phyloP scores from a whole-genome alignment of 2,888 invertebrate species.

The Papilio demoleus region DNA sequence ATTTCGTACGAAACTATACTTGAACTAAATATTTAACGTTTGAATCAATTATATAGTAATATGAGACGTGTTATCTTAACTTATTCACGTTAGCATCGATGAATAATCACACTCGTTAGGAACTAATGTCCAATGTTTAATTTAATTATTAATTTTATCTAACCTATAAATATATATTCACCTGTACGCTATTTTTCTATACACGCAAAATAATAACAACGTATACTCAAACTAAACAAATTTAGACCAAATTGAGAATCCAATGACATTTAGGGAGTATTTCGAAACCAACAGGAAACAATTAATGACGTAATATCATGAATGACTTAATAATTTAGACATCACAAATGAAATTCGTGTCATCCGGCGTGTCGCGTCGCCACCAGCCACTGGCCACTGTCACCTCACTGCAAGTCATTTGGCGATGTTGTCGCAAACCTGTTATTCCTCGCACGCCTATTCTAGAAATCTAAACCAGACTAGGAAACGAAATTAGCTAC shows the following conservation, averaged over 20 bases:
- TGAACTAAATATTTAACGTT: background rate
- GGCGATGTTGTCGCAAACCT: slow-evolving; percentile 49
- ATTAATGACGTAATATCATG: slow-evolving; percentile 6
- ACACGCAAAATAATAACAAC: background rate
- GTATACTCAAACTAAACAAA: no score
- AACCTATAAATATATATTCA: no score
- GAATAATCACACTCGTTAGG: background rate
- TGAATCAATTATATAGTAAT: background rate
- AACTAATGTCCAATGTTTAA: no score
- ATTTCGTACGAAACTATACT: background rate
- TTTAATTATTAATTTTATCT: no score
- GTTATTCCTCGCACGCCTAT: slow-evolving; percentile 51
- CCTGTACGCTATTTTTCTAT: background rate
- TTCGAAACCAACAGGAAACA: slow-evolving; percentile 22
- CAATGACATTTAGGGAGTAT: slow-evolving; percentile 2
- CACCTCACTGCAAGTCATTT: slow-evolving; percentile 35
- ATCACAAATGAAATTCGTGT: slow-evolving; percentile 37
- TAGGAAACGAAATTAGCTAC: slow-evolving; percentile 51
- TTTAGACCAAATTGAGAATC: background rate
- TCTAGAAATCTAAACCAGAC: slow-evolving; percentile 56
- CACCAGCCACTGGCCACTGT: slow-evolving; percentile 25
- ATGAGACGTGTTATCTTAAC: no score
- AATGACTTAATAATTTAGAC: slow-evolving; percentile 10
- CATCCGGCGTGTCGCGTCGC: slow-evolving; percentile 34
- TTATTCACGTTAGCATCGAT: no score